These are phyloP conservation scores for Pycnomerus fuliginosus DNA, from an alignment of 2,888 invertebrate genomes.

Conservation along the genomic window DNA sequence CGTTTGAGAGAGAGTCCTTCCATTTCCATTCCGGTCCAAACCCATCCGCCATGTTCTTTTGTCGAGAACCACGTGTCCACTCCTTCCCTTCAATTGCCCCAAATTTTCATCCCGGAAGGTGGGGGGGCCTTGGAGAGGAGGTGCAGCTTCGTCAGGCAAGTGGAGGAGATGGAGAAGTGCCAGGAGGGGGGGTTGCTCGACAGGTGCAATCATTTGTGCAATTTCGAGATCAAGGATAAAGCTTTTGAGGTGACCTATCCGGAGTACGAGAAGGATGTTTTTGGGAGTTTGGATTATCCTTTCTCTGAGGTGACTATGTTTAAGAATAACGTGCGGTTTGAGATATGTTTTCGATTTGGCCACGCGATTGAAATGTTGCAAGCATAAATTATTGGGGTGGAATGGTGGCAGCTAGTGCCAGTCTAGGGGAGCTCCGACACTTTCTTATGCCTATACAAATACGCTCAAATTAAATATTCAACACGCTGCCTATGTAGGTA, in stretches of 20 bases:
- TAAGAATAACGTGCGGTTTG: too few species aligned
- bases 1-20: slow-evolving; percentile 51
- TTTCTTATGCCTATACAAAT: too few species aligned
- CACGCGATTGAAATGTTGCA: too few species aligned
- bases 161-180: slow-evolving; percentile 51
- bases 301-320: slow-evolving; percentile 50
- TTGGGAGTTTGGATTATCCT: slow-evolving; percentile 53
- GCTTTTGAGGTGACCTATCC: slow-evolving; percentile 36
- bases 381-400: too few species aligned
- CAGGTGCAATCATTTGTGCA: slow-evolving; percentile 51
- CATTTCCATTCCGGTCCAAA: slow-evolving; percentile 55
- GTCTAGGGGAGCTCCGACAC: too few species aligned
- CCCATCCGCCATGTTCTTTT: slow-evolving; percentile 20
- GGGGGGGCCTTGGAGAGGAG: slow-evolving; percentile 49
- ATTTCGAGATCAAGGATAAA: slow-evolving; percentile 47
- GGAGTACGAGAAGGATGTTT: slow-evolving; percentile 42
- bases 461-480: too few species aligned
- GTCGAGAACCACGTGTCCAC: slow-evolving; percentile 56
- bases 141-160: slow-evolving; percentile 57
- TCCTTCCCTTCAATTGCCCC: slow-evolving; percentile 52
- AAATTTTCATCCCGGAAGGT: slow-evolving; percentile 56
- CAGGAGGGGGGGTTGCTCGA: slow-evolving; percentile 48
- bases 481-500: too few species aligned
- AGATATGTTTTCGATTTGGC: too few species aligned
- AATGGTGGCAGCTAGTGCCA: too few species aligned